Percentiles rank a stretch among this genome's conserved stretches.
Evolutionary conservation across 1,140 invertebrate genomes (phyloP).

Genomic region (Leptopilina clavipes): DNA sequence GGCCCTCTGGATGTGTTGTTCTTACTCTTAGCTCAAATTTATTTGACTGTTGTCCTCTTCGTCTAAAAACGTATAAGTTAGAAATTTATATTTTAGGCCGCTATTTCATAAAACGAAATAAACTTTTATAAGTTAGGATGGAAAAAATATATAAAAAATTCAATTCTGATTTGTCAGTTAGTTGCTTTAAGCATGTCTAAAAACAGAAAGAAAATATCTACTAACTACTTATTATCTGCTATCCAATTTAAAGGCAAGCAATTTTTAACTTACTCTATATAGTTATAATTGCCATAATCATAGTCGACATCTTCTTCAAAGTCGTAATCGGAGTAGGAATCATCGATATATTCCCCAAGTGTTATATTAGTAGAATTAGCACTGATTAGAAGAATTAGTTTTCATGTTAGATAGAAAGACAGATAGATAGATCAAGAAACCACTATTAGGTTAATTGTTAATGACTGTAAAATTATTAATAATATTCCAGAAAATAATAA

Average conservation of each 20-base stretch:
- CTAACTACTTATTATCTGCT: too few species aligned
- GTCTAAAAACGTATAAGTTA: too few species aligned
- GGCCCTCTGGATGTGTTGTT: conserved; percentile 77
- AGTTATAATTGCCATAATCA: conserved; percentile 71
- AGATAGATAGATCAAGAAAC: background rate
- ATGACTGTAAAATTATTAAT: background rate
- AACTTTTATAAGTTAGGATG: too few species aligned
- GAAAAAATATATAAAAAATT: too few species aligned
- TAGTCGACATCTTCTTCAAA: conserved; percentile 71
- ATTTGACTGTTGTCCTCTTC: conserved; percentile 78
- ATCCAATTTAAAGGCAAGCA: too few species aligned
- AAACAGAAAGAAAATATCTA: too few species aligned
- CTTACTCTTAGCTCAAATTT: conserved; percentile 79
- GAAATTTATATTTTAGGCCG: too few species aligned
- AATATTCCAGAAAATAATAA: conserved; percentile 5
- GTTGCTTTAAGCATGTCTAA: too few species aligned
- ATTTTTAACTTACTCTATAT: conserved; percentile 68
- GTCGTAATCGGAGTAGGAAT: conserved; percentile 72
- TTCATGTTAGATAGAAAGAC: conserved; percentile 43
- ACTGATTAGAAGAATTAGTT: conserved; percentile 60
- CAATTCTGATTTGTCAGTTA: too few species aligned
- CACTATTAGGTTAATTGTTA: background rate
- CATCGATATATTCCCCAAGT: conserved; percentile 68
- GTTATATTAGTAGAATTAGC: conserved; percentile 72
- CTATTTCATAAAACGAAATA: too few species aligned